phyloP scores from a whole-genome alignment of 92 coral and sea anemone species.

The Muricea muricata region DNA sequence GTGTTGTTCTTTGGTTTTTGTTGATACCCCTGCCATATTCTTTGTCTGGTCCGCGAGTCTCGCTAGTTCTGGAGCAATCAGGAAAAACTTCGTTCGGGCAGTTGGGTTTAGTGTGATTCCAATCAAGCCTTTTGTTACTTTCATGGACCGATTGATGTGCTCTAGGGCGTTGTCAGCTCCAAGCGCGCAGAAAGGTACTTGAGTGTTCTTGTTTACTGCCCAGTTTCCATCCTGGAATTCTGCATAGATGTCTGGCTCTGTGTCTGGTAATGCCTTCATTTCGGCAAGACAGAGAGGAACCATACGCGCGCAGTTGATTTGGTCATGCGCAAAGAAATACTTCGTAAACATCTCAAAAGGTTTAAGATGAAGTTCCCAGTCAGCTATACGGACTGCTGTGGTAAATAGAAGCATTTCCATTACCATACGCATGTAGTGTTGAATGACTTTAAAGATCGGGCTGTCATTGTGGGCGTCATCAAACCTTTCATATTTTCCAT shows the following conservation, averaged over 20 bases:
- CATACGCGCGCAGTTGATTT: not conserved
- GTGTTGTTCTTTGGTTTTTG: no score
- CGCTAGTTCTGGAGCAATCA: constrained; percentile 11
- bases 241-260: not conserved
- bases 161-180: constrained; percentile 15
- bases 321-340: constrained; percentile 6
- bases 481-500: no score
- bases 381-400: no score
- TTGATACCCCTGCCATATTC: no score
- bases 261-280: not conserved
- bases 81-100: constrained; percentile 41
- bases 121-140: constrained; percentile 49
- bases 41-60: no score
- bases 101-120: constrained; percentile 46
- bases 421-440: no score
- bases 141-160: constrained; percentile 42
- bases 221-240: constrained; percentile 41
- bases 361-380: constrained; percentile 5
- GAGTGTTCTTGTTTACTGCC: constrained; percentile 50
- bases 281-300: constrained; percentile 6
- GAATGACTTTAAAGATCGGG: no score
- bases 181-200: constrained; percentile 41
- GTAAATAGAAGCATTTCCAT: no score
- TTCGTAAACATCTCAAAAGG: not conserved
- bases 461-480: no score